Conservation (phyloP, 2,797 vertebrate genomes). For the Avahi laniger region DNA sequence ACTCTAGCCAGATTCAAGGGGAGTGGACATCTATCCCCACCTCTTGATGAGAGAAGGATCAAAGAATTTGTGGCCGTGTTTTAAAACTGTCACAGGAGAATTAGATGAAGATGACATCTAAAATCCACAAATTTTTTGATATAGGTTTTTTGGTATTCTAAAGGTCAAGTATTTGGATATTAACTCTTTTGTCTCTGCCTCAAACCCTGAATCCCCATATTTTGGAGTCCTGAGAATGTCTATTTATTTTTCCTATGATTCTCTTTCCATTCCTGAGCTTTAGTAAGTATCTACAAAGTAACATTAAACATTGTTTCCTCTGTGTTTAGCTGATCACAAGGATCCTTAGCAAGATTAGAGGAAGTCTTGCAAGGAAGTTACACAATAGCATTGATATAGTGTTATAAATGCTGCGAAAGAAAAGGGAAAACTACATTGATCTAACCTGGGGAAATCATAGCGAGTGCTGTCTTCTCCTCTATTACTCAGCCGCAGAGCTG, state of each 20-base stretch:
- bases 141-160: background rate
- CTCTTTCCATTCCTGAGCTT: background rate
- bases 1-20: background rate
- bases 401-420: background rate
- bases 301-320: background rate
- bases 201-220: background rate
- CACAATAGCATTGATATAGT: too few species aligned
- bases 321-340: background rate
- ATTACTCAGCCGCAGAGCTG: background rate
- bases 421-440: background rate
- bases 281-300: background rate
- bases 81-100: background rate
- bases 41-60: background rate
- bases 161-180: background rate
- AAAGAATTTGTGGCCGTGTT: background rate
- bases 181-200: background rate
- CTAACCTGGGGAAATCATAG: background rate
- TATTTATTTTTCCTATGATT: background rate
- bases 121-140: background rate
- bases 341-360: background rate
- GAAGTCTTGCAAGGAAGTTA: background rate
- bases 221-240: background rate
- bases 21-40: background rate
- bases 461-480: background rate
- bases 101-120: background rate